These are phyloP conservation scores for Falco naumanni DNA, from an alignment of 2,797 vertebrate species.

Conservation along the genomic window DNA sequence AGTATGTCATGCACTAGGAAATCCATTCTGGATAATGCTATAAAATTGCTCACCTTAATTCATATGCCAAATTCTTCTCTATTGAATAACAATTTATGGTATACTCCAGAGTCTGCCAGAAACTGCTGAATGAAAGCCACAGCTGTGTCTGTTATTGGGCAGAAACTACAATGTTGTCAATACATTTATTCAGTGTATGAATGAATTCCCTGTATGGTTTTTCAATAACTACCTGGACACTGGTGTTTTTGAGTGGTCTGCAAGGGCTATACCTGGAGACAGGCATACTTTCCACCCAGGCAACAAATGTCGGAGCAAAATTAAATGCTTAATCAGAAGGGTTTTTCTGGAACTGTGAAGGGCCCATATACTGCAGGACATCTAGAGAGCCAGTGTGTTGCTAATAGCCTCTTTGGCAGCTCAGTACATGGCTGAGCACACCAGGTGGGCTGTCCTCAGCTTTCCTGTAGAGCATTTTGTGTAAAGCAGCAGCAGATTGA, in stretches of 20 bases:
- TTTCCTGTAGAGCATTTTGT: not conserved
- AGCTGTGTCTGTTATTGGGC: conserved; percentile 7
- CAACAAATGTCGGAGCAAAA: not conserved
- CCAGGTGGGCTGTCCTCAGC: not conserved
- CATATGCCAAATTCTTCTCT: conserved; percentile 66
- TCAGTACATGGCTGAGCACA: not conserved
- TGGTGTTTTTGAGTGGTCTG: not conserved
- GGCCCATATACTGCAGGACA: not conserved
- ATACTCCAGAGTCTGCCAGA: conserved; percentile 48
- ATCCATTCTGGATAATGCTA: conserved; percentile 59
- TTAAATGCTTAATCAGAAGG: not conserved
- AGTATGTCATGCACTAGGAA: conserved; percentile 64
- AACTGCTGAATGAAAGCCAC: conserved; percentile 58
- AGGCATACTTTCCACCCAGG: not conserved
- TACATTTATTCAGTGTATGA: conserved; percentile 12
- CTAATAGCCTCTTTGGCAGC: not conserved
- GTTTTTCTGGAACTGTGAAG: not conserved
- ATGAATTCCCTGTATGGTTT: conserved; percentile 1
- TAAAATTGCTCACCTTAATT: conserved; percentile 70
- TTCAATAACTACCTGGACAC: not conserved
- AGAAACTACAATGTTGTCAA: conserved; percentile 2
- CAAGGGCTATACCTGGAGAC: not conserved
- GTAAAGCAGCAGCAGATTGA: not conserved
- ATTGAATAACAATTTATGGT: conserved; percentile 61
- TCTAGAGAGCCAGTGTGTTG: not conserved